Evolutionary conservation across 2,888 invertebrate genomes (phyloP).

Genomic region (Rhagonycha fulva): DNA sequence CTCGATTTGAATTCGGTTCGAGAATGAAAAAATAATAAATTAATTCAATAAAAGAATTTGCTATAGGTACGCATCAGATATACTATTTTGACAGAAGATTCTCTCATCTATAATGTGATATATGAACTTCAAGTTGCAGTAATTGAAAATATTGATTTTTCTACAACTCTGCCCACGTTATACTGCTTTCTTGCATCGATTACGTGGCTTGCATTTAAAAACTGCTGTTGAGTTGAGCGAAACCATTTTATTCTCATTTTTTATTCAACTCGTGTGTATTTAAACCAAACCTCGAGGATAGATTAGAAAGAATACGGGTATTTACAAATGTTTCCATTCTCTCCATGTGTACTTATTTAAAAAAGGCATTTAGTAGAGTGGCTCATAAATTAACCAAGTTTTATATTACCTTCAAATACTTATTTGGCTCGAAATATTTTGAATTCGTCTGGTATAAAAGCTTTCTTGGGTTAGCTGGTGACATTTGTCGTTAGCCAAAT

Average conservation of each 20-base stretch:
- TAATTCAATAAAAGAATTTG: neutral
- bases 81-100: neutral
- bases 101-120: neutral
- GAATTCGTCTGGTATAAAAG: neutral
- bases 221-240: neutral
- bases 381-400: no score
- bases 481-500: neutral
- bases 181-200: neutral
- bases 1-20: neutral
- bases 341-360: neutral
- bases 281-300: neutral
- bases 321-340: neutral
- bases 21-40: neutral
- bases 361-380: neutral
- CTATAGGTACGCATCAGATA: no score
- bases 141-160: neutral
- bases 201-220: neutral
- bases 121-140: neutral
- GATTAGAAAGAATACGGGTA: neutral
- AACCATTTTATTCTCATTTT: neutral
- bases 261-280: neutral
- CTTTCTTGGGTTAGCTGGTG: neutral
- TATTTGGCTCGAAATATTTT: no score
- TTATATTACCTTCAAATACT: no score
- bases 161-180: neutral